Conservation (phyloP, 1,140 invertebrate species). For the Piezodorus guildinii region DNA sequence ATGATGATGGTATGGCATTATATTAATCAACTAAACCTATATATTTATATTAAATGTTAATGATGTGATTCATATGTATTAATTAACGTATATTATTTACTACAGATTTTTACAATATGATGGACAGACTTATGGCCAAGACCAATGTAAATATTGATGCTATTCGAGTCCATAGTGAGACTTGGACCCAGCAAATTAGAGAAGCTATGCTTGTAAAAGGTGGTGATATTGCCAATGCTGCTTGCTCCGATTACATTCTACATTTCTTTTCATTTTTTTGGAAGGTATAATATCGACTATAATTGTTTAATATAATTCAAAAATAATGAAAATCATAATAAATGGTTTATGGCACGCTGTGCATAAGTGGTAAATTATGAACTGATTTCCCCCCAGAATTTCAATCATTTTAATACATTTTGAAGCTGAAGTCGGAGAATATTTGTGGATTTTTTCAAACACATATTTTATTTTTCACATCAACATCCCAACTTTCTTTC, state of each 20-base stretch:
- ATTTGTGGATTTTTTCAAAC: too few species aligned
- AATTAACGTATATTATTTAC: slow-evolving; percentile 14
- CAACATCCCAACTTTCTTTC: too few species aligned
- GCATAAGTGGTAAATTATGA: too few species aligned
- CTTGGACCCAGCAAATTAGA: slow-evolving; percentile 45
- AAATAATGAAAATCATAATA: too few species aligned
- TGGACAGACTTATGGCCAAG: slow-evolving; percentile 42
- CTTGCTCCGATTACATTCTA: slow-evolving; percentile 74
- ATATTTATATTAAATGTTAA: background rate
- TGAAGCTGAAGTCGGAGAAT: too few species aligned
- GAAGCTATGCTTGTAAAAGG: slow-evolving; percentile 53
- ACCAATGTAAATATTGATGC: slow-evolving; percentile 47
- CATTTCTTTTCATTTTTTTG: slow-evolving; percentile 95
- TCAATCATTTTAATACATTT: too few species aligned
- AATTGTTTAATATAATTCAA: too few species aligned
- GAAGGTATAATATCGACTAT: slow-evolving; percentile 59
- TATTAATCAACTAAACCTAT: background rate
- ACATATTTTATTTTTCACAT: too few species aligned
- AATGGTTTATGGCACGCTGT: too few species aligned
- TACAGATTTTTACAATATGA: slow-evolving; percentile 47
- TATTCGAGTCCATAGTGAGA: slow-evolving; percentile 41
- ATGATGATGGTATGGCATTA: slow-evolving; percentile 46
- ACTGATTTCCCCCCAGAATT: too few species aligned
- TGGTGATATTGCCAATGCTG: slow-evolving; percentile 47
- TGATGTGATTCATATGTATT: too few species aligned